Evolutionary conservation across 2,113 vertebrate genomes (phyloP).

Genomic region (Varanus komodoensis): DNA sequence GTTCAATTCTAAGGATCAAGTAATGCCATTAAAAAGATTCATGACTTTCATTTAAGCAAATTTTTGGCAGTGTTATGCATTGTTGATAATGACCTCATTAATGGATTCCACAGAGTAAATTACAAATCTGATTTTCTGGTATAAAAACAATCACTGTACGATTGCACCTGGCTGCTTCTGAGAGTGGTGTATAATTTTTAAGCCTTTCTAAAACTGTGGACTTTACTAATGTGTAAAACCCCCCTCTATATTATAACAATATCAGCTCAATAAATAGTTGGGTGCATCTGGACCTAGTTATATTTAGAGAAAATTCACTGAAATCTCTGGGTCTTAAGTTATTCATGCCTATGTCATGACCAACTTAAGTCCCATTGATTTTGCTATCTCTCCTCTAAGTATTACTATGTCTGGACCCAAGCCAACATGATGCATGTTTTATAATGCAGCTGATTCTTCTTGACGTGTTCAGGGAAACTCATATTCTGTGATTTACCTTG

Average conservation of each 20-base stretch:
- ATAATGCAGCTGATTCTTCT: not conserved
- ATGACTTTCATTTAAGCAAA: slow-evolving; percentile 35
- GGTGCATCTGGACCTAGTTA: not conserved
- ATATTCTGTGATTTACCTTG: not conserved
- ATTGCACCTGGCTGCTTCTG: slow-evolving; percentile 8
- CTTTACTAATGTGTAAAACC: not conserved
- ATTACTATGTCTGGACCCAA: not conserved
- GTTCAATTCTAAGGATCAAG: slow-evolving; percentile 29
- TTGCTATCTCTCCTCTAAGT: not conserved
- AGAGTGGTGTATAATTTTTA: slow-evolving; percentile 5
- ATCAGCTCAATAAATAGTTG: not conserved
- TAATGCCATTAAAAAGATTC: slow-evolving; percentile 37
- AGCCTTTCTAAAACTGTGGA: slow-evolving; percentile 4
- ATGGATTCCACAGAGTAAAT: slow-evolving; percentile 43
- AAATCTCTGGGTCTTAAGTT: no score
- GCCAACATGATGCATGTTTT: not conserved
- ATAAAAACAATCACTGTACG: not conserved
- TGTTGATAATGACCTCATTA: slow-evolving; percentile 46
- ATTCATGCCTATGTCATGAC: no score
- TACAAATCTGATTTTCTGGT: slow-evolving; percentile 32
- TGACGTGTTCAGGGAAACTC: not conserved
- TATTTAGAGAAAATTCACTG: not conserved
- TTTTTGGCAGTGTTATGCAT: slow-evolving; percentile 24
- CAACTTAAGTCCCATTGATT: no score
- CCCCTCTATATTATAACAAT: slow-evolving; percentile 13